Base-by-base conservation (phyloP, 2,888 invertebrate species). In the Perdita meconis region DNA sequence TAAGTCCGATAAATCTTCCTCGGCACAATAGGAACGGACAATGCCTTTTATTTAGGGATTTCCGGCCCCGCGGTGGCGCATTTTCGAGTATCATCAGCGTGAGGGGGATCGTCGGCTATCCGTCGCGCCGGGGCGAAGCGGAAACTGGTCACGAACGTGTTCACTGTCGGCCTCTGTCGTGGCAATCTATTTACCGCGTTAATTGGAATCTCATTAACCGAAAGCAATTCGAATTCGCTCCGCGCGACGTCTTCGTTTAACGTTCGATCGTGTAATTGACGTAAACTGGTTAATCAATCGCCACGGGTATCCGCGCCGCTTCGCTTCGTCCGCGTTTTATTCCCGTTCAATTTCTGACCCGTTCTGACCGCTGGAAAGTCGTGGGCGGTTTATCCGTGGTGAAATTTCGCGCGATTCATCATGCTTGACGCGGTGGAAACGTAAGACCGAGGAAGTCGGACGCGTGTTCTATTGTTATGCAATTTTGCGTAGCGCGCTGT, bases 181-280 rank as follows among this genome's bases (percentile, higher is more conserved):
- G 55, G 76, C 68, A 79, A 84, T 81, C 78, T 74, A 79, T 84
- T 80, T 81, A 79, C 65, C 78, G 24, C 55, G 78, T 81, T 84
- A 83, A 86, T 83, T 78, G 78, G 51, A 86, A 84, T 85, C 78
- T 80, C 78, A 78, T 85, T 83, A 86, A 77, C 59, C 72, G 75
- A 75, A 82, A 84, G 74, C 75, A 75, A 78, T 70, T 44, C 66
- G 70, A 78, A 66, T 70, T 57, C 56, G 64, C 40, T 56, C 51
- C 36, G 70, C 30, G 57, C 73, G 55, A 76, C 53, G 66, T 63
- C 68, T 70, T 70, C 71, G 73, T 57, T 76, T 76, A 76, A 79
- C 59, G 75, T 53, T 73, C 71, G 56, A 57, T 68, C 63, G 47
- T 24, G 51, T 66, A 71, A 83, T 81, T 70, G 73, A 64, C 76